A percentile compares a stretch with the other conserved stretches of the same genome.
These are phyloP conservation scores for Melanostoma scalare DNA, from an alignment of 2,888 invertebrate genomes.

Conservation along the genomic window DNA sequence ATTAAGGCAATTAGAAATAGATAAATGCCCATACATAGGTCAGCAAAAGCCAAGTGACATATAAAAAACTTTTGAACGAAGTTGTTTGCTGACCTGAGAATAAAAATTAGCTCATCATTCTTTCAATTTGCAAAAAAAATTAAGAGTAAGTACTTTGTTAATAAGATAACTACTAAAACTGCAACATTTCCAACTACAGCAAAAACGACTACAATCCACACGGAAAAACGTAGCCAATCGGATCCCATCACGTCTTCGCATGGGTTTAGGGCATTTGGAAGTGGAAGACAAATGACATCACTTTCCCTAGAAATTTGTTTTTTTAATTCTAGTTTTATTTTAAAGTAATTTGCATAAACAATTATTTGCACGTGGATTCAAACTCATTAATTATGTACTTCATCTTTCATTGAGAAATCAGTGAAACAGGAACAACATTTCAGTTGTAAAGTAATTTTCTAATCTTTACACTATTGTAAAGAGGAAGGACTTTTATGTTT, in stretches of 20 bases:
- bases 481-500: no score
- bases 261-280: slow-evolving; percentile 91
- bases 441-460: no score
- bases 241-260: slow-evolving; percentile 96
- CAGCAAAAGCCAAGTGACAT: slow-evolving; percentile 93
- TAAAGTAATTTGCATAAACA: no score
- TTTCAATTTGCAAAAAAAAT: background rate
- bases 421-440: no score
- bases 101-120: no score
- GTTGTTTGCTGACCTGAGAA: slow-evolving; percentile 82
- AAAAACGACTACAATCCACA: slow-evolving; percentile 93
- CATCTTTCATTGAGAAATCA: no score
- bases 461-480: no score
- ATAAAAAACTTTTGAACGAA: slow-evolving; percentile 89
- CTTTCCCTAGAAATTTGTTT: slow-evolving; percentile 78
- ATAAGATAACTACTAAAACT: slow-evolving; percentile 89
- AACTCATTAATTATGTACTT: no score
- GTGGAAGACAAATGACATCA: slow-evolving; percentile 87
- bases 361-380: no score
- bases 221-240: slow-evolving; percentile 89
- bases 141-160: slow-evolving; percentile 81
- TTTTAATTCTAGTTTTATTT: no score
- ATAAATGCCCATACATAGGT: slow-evolving; percentile 93
- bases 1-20: slow-evolving; percentile 91
- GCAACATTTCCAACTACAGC: slow-evolving; percentile 93